phyloP scores from a whole-genome alignment of 2,113 vertebrate genomes.

The Hypomesus transpacificus region DNA sequence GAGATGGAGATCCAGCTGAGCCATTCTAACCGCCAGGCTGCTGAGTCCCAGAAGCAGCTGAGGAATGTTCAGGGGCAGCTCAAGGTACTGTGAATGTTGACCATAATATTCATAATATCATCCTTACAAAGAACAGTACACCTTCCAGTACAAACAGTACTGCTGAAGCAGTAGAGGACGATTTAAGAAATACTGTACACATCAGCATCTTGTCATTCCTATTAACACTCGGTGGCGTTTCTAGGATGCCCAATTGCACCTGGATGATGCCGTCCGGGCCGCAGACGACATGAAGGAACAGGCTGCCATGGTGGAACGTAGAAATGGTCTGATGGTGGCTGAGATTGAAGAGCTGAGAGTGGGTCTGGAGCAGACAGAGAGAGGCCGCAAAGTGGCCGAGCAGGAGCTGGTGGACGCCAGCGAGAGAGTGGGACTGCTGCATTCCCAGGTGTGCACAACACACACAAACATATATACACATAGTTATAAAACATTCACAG shows the following conservation, averaged over 20 bases:
- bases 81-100: slow-evolving; percentile 53
- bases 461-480: too few relatives aligned
- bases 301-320: slow-evolving; percentile 76
- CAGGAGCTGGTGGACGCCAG: slow-evolving; percentile 76
- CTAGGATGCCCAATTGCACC: slow-evolving; percentile 14
- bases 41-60: slow-evolving; percentile 70
- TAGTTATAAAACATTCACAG: too few relatives aligned
- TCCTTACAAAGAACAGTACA: too few relatives aligned
- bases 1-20: slow-evolving; percentile 59
- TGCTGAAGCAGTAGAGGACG: neutral
- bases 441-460: slow-evolving; percentile 62
- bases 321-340: slow-evolving; percentile 71
- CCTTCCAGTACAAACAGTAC: too few relatives aligned
- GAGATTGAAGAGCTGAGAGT: slow-evolving; percentile 75
- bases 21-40: slow-evolving; percentile 64
- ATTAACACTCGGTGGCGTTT: neutral
- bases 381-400: slow-evolving; percentile 74
- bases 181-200: neutral
- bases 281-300: slow-evolving; percentile 75
- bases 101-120: neutral
- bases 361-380: slow-evolving; percentile 76
- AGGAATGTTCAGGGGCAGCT: slow-evolving; percentile 60
- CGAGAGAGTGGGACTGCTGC: slow-evolving; percentile 70
- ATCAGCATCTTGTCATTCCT: neutral
- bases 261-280: neutral